A percentile compares a stretch with the other conserved stretches of the same genome.
These are phyloP conservation scores for Sipha flava DNA, from an alignment of 1,140 invertebrate genomes.

Conservation along the genomic window DNA sequence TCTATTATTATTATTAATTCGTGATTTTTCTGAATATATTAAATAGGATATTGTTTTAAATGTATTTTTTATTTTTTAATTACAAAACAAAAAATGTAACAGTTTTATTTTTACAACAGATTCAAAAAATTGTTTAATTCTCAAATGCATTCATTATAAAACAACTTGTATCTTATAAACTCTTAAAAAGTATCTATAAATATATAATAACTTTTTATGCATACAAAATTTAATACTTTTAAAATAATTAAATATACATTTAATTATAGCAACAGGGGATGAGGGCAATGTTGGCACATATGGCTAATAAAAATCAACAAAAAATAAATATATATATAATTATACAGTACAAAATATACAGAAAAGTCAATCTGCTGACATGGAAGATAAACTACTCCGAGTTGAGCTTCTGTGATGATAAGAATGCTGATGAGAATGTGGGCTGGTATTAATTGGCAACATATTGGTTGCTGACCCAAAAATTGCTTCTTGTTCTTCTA, in stretches of 20 bases:
- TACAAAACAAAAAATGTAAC: slow-evolving; percentile 19
- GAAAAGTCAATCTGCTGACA: slow-evolving; percentile 50
- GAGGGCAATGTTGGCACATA: slow-evolving; percentile 28
- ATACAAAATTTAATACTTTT: slow-evolving; percentile 17
- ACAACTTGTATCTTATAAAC: neutral
- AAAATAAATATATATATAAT: slow-evolving; percentile 7
- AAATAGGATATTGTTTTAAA: neutral
- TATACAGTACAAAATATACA: neutral
- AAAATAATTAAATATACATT: slow-evolving; percentile 24
- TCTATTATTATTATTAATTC: neutral
- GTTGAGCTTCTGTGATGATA: slow-evolving; percentile 53
- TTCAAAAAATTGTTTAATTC: neutral
- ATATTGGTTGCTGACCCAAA: slow-evolving; percentile 52
- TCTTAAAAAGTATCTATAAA: slow-evolving; percentile 4
- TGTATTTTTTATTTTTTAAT: neutral
- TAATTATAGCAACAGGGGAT: neutral
- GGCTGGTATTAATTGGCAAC: slow-evolving; percentile 54
- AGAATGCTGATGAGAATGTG: slow-evolving; percentile 45
- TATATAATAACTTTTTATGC: neutral
- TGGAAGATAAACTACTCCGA: slow-evolving; percentile 59
- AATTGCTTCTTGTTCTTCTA: slow-evolving; percentile 75
- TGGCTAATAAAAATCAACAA: slow-evolving; percentile 22
- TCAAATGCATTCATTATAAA: neutral
- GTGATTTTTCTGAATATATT: neutral
- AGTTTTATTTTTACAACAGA: slow-evolving; percentile 12